A percentile compares a stretch with the other conserved stretches of the same genome.
Evolutionary conservation across 2,797 vertebrate genomes (phyloP).

Genomic region (Serranus cabrilla): DNA sequence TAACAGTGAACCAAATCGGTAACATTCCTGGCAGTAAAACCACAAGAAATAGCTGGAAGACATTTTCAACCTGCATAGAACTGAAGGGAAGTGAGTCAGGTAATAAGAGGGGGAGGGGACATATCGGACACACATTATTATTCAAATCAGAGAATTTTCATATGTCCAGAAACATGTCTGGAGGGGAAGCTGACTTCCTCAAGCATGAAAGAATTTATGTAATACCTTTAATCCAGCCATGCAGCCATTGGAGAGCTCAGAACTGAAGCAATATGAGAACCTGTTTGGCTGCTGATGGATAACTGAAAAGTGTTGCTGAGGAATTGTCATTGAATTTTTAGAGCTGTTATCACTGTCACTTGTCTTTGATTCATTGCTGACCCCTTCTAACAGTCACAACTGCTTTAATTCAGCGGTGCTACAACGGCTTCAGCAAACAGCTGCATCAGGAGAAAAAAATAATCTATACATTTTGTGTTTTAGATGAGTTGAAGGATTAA

Average conservation of each 20-base stretch:
- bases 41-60: not conserved
- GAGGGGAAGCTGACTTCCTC: conserved; percentile 3
- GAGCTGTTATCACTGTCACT: conserved; percentile 3
- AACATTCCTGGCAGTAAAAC: no score
- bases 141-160: not conserved
- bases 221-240: conserved; percentile 36
- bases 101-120: not conserved
- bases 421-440: conserved; percentile 1
- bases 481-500: conserved; percentile 33
- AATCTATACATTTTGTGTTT: conserved; percentile 29
- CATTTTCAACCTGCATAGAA: not conserved
- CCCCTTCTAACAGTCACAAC: conserved; percentile 35
- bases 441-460: not conserved
- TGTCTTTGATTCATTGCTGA: conserved; percentile 42
- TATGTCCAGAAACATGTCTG: not conserved
- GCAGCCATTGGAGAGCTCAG: conserved; percentile 15
- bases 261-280: conserved; percentile 33
- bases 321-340: conserved; percentile 21
- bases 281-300: conserved; percentile 54
- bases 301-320: conserved; percentile 60
- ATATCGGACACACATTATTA: not conserved
- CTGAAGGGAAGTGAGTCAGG: not conserved
- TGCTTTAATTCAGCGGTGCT: conserved; percentile 41
- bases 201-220: conserved; percentile 21
- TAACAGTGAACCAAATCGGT: not conserved